phyloP scores from a whole-genome alignment of 2,797 vertebrate species.

The Pachyuromys duprasi region DNA sequence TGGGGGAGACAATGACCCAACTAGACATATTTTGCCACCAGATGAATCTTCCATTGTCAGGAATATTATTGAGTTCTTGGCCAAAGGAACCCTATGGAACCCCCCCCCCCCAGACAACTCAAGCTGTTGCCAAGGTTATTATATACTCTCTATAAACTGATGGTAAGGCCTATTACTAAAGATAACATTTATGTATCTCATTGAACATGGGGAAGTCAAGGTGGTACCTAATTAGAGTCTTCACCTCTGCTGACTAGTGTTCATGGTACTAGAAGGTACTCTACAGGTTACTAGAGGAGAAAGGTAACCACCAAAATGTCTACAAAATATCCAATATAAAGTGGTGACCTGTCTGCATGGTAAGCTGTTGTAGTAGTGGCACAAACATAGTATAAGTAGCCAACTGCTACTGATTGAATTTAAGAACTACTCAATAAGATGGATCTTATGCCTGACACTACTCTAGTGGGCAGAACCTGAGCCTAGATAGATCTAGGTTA shows the following conservation, averaged over 20 bases:
- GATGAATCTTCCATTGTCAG: not conserved
- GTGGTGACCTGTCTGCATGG: not conserved
- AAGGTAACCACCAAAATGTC: not conserved
- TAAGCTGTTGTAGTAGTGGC: not conserved
- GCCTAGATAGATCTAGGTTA: no score
- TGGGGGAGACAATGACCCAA: not conserved
- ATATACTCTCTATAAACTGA: not conserved
- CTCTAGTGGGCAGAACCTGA: not conserved
- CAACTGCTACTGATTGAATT: not conserved
- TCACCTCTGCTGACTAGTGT: not conserved
- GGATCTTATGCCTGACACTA: not conserved
- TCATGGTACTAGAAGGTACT: not conserved
- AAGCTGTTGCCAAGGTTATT: not conserved
- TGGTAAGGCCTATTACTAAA: not conserved
- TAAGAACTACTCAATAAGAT: not conserved
- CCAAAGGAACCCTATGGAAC: not conserved
- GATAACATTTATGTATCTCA: not conserved
- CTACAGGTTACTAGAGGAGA: not conserved
- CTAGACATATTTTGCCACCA: not conserved
- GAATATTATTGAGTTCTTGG: not conserved
- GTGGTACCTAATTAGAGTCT: not conserved
- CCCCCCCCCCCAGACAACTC: not conserved
- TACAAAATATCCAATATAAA: not conserved
- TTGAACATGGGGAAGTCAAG: not conserved
- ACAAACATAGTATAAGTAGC: not conserved